A percentile compares a stretch with the other conserved stretches of the same genome.
Conservation (phyloP, 2,113 vertebrate genomes). For the Chitala chitala region DNA sequence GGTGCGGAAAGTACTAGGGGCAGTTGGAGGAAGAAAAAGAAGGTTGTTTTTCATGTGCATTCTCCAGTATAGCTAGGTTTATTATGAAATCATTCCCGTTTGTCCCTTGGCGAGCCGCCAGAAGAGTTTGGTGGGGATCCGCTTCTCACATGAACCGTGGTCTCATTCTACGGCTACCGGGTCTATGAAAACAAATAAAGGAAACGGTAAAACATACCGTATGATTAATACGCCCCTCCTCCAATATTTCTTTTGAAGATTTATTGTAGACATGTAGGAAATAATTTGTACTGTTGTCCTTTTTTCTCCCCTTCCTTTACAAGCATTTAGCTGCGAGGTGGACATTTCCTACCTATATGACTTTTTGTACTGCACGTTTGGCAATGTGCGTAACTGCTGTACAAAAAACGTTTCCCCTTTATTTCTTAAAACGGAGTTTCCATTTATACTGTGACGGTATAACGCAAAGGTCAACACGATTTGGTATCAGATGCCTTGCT, state of each 20-base stretch:
- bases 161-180: not conserved
- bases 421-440: no score
- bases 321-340: no score
- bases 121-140: not conserved
- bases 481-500: no score
- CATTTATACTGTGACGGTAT: no score
- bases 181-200: conserved; percentile 14
- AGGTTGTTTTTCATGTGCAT: conserved; percentile 26
- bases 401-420: no score
- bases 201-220: not conserved
- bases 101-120: conserved; percentile 11
- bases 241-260: not conserved
- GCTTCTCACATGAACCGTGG: not conserved
- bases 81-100: not conserved
- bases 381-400: no score
- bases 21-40: conserved; percentile 33
- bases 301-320: no score
- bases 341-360: no score
- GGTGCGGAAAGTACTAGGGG: conserved; percentile 43
- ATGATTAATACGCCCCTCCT: no score
- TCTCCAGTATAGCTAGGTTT: conserved; percentile 16
- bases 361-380: no score
- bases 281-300: not conserved
- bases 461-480: no score
- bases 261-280: not conserved